Evolutionary conservation across 2,797 vertebrate species (phyloP), one percentile per base, ranked within the genome.

Genomic region (Fistularia commersonii): DNA sequence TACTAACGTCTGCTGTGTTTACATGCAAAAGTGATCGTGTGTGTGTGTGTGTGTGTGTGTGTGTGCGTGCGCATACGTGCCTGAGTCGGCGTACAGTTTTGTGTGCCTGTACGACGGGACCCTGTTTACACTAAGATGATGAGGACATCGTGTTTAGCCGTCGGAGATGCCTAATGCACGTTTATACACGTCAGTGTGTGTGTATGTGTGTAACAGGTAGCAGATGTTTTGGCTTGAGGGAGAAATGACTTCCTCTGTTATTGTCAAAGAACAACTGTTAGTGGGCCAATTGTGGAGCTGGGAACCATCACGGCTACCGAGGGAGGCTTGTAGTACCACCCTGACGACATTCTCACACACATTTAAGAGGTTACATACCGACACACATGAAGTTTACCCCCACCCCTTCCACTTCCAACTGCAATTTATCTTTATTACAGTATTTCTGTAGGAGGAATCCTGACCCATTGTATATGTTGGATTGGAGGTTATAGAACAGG

Each of bases 171-270:
- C 54, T 74, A 66, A 67, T 71, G 56, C 50, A 48, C 54, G 54
- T 61, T 68, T 58, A 69, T 73, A 41, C 49, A 40, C 42, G 6
- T 58, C 45, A 57, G 15, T 31, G 39, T 42, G 57, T 57, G 59
- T 51, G 50, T 37, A 41, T 56, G 47, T 66, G 69, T 49, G 42
- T 74, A 80, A 79, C 58, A 61, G 72, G 58, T 72, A 57, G 69
- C 80, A 87, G 78, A 80, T 84, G 84, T 77, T 70, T 78, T 38
- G 46, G 54, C 73, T 79, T 8, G 8, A 45, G 61, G 72, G 52
- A 76, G 66, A 64, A 81, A 73, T 71, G 45, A 79, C 81, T 87
- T 85, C 81, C 79, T 85, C 54, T 82, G 78, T 80, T 80, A 78
- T 76, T 75, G 65, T 72, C 67, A 69, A 64, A 72, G 74, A 81